Conservation (phyloP, 2,888 invertebrate genomes). For the Melanchra persicariae region DNA sequence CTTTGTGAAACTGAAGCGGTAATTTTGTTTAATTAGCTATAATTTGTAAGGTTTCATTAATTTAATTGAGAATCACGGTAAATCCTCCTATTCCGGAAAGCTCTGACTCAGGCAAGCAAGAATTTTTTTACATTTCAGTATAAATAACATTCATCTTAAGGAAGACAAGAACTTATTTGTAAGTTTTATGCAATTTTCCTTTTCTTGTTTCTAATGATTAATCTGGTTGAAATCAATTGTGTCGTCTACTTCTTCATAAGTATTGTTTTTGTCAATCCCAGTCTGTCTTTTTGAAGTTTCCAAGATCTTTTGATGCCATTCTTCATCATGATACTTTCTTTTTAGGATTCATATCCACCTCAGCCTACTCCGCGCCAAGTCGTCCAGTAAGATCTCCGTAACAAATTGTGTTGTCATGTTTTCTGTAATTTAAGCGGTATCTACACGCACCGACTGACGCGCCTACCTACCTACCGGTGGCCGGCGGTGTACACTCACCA, state of each 20-base stretch:
- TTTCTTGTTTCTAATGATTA: background rate
- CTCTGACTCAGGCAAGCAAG: background rate
- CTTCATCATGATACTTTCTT: background rate
- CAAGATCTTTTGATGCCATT: background rate
- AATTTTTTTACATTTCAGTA: background rate
- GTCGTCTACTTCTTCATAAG: background rate
- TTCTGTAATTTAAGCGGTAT: constrained; percentile 82
- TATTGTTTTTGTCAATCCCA: background rate
- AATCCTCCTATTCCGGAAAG: background rate
- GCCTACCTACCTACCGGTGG: constrained; percentile 19
- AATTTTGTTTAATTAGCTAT: constrained; percentile 4
- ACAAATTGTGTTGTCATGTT: constrained; percentile 87
- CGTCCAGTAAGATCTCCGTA: constrained; percentile 69
- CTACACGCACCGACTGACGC: constrained; percentile 62
- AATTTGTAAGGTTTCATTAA: background rate
- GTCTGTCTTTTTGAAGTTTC: background rate
- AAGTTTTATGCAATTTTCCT: background rate
- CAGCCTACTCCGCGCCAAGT: constrained; percentile 26
- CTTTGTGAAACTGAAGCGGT: background rate
- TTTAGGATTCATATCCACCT: constrained; percentile 41
- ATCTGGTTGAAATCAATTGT: background rate
- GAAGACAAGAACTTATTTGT: background rate
- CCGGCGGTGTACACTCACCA: constrained; percentile 16
- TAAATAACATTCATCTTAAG: too few species aligned
- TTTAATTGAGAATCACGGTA: background rate